Evolutionary conservation across 2,888 invertebrate species (phyloP), one percentile per base, ranked within the genome.

Genomic region (Fissipunctia ypsillon): DNA sequence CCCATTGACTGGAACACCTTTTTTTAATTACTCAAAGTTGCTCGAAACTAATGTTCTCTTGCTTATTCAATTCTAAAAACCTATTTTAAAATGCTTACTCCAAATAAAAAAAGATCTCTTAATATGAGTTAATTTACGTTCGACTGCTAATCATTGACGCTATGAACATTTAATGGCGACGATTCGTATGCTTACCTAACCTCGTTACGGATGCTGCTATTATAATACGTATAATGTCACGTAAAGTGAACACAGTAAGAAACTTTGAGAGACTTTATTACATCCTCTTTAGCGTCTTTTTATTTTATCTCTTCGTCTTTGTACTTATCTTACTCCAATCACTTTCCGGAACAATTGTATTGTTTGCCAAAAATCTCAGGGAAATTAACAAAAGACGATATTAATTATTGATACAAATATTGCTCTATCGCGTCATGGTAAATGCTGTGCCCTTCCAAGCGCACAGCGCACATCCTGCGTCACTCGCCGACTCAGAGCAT

Each of bases 1-100:
- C 43, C 16, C 5, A 43, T 16, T 67, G 69, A 65, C 56, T 65
- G 74, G 31, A 60, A 81, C 69, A 82, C 78, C 82, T 81, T 64
- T 59, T 66, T 66, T 63, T 60, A 63, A 69, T 66, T 61, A 65
- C 61, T 60, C 12, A 25, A 59, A 59, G 31, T 48, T 65, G 28
- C 9, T 56, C 3, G 38, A 38, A 45, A 48, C n/a, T 9, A 35
- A 50, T 38, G 45, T 28, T 45, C 7, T 41, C 9, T 7, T 6
- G 7, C 16, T 19, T 35, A 16, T 9, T 48, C 25, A 38, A n/a
- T 6, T 22, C n/a, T 48, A 0, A 14, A n/a, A 38, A 0, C 35
- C n/a, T 31, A 7, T 31, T 12, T 12, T 7, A 1, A 31, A 28
- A 59, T 41, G 2, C 6, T 3, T 2, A 38, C 14, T 10, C 25